Evolutionary conservation across 2,113 vertebrate species (phyloP), one percentile per base, ranked within the genome.

Genomic region (Rutilus rutilus): DNA sequence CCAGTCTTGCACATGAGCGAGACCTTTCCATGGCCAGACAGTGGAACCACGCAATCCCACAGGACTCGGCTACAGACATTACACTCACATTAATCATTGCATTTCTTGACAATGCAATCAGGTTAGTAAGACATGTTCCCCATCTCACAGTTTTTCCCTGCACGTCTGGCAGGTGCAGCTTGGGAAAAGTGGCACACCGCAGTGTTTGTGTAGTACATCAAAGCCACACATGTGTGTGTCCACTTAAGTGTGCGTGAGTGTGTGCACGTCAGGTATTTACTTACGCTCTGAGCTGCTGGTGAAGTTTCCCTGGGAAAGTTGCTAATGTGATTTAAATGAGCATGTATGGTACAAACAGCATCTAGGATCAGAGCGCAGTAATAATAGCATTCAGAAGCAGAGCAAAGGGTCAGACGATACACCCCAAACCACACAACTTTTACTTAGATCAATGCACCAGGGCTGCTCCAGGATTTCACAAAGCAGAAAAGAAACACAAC

Each of bases 311-410:
- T 74, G 67, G 82, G 67, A 83, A 83, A 83, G 67, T 59, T 21
- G 52, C 82, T 27, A 89, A 88, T 84, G 83, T 85, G 78, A 85
- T 91, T 92, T 91, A 90, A 91, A 92, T 87, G 87, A 88, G 86
- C 88, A 88, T 85, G 59, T 64, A 82, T 75, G 89, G 83, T 86
- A 89, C 90, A 90, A 88, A 87, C 73, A 84, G 30, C 59, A 83
- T 64, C 30, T 33, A 59, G 75, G 65, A 80, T 85, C 65, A 82
- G 39, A 67, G 83, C 17, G 25, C 74, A 19, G 62, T 84, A 87
- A 86, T 84, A 79, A 85, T 65, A 85, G n/a, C 27, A 52, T 54
- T 67, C 62, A 71, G 64, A 47, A 52, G 87, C 87, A 88, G 81
- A 87, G n/a, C 3, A 81, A 62, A 76, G 78, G 85, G 74, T 89